These are phyloP conservation scores for Spialia ferax DNA, from an alignment of 2,888 invertebrate species.

Conservation along the genomic window DNA sequence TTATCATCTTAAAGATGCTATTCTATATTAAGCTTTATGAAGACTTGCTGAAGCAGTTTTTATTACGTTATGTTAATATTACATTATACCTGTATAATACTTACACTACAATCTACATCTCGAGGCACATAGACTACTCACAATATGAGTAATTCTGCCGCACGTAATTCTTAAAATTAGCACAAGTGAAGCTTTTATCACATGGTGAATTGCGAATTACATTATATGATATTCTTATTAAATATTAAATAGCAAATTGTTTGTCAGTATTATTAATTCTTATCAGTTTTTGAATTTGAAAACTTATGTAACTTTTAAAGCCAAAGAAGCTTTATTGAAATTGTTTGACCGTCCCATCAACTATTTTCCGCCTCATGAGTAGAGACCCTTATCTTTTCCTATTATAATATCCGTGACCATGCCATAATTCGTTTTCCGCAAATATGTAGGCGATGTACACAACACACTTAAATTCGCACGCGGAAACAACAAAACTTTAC, in stretches of 20 bases:
- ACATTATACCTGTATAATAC: neutral
- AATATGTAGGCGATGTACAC: neutral
- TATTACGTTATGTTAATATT: neutral
- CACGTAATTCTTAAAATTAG: conserved; percentile 31
- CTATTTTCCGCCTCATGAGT: neutral
- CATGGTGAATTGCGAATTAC: neutral
- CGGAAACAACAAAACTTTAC: neutral
- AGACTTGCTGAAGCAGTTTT: no score
- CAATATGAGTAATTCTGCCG: conserved; percentile 16
- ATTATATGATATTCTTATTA: no score
- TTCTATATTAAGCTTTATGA: no score
- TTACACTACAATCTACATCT: no score
- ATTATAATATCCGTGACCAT: conserved; percentile 2
- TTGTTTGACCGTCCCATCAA: no score
- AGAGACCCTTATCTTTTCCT: neutral
- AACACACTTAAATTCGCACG: neutral
- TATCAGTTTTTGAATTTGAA: no score
- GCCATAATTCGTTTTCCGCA: neutral
- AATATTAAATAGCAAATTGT: no score
- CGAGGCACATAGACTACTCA: neutral
- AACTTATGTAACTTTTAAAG: no score
- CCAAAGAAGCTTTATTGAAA: no score
- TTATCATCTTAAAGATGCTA: no score
- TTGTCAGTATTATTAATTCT: no score
- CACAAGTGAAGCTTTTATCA: conserved; percentile 11